Conservation (phyloP, 2,113 vertebrate genomes). For the Toxotes chatareus region DNA sequence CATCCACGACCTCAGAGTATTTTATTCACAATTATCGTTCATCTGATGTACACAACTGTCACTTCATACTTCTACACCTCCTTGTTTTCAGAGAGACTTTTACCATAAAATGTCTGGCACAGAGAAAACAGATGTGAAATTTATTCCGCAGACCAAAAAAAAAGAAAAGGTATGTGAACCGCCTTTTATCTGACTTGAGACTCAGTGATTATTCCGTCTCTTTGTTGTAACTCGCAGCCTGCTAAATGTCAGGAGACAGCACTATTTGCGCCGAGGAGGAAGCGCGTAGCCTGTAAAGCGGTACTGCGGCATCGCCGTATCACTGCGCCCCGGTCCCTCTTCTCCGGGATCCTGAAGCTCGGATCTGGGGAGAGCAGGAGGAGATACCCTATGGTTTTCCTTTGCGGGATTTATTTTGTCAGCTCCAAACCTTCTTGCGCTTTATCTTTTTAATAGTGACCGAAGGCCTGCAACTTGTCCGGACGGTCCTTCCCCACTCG, state of each 20-base stretch:
- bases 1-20: not conserved
- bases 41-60: not conserved
- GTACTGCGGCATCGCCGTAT: conserved; percentile 88
- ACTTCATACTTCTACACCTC: not conserved
- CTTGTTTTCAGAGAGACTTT: not conserved
- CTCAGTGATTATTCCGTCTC: accelerated
- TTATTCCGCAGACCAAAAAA: no score
- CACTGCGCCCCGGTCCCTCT: conserved; percentile 84
- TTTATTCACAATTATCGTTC: not conserved
- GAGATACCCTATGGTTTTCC: conserved; percentile 74
- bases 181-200: not conserved
- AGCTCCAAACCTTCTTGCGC: conserved; percentile 75
- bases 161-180: not conserved
- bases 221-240: not conserved
- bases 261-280: conserved; percentile 86
- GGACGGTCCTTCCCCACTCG: conserved; percentile 79
- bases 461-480: conserved; percentile 82
- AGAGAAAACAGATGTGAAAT: no score
- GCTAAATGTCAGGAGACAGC: conserved; percentile 53
- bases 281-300: conserved; percentile 85
- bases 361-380: conserved; percentile 79
- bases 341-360: conserved; percentile 85
- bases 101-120: not conserved
- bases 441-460: conserved; percentile 67
- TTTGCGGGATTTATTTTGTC: conserved; percentile 82